Percentiles rank a stretch among this genome's conserved stretches.
Evolutionary conservation across 2,113 vertebrate genomes (phyloP).

Genomic region (Brachionichthys hirsutus): DNA sequence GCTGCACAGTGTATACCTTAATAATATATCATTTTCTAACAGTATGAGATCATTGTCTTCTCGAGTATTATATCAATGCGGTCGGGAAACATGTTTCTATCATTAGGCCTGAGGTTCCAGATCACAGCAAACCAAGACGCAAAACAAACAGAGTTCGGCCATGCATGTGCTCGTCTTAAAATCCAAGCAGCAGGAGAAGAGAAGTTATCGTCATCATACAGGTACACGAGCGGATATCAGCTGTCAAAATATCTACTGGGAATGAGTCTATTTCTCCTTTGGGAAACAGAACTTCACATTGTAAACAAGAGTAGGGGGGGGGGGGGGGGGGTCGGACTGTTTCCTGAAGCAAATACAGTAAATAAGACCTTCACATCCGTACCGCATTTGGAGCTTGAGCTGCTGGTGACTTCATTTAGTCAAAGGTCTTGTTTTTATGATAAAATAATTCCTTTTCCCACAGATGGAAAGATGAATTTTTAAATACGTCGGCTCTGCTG

Average conservation of each 20-base stretch:
- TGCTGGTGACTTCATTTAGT: constrained; percentile 34
- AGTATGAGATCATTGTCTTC: constrained; percentile 7
- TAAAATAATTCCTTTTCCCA: constrained; percentile 21
- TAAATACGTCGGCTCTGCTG: constrained; percentile 10
- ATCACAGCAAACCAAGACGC: constrained; percentile 53
- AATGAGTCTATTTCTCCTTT: constrained; percentile 39
- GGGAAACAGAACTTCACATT: constrained; percentile 66
- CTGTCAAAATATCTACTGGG: constrained; percentile 40
- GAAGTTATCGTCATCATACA: constrained; percentile 32
- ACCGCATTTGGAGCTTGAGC: constrained; percentile 44
- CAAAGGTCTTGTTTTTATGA: constrained; percentile 26
- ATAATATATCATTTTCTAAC: constrained; percentile 25
- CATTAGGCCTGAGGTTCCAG: constrained; percentile 49
- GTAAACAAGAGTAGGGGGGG: constrained; percentile 62
- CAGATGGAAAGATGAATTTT: constrained; percentile 30
- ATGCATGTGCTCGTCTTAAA: constrained; percentile 67
- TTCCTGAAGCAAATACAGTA: constrained; percentile 60
- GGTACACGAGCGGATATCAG: constrained; percentile 35
- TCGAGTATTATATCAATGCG: constrained; percentile 22
- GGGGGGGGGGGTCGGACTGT: constrained; percentile 37
- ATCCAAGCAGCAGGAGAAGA: constrained; percentile 49
- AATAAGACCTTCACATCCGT: constrained; percentile 61
- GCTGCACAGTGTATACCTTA: constrained; percentile 28
- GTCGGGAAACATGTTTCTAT: constrained; percentile 19
- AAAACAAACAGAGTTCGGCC: constrained; percentile 62